phyloP scores from a whole-genome alignment of 2,888 invertebrate species.

The Euproctis similis region DNA sequence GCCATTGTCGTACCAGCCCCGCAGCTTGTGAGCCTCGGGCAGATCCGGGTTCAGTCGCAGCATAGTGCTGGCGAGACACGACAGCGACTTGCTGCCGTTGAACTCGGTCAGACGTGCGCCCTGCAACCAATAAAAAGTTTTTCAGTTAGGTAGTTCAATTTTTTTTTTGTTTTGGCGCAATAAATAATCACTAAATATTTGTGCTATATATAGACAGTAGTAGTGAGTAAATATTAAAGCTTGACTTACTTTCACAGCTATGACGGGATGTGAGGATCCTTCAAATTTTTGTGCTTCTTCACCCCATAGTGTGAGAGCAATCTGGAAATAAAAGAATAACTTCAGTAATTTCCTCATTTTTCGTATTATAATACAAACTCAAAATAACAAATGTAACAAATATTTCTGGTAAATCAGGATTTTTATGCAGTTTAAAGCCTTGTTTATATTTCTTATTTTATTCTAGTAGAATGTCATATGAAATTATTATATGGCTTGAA shows the following conservation, averaged over 20 bases:
- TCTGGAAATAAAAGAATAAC: conserved; percentile 53
- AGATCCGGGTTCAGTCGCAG: conserved; percentile 92
- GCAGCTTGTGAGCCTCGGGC: conserved; percentile 87
- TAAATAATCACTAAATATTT: no score
- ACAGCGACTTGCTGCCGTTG: conserved; percentile 85
- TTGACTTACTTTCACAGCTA: conserved; percentile 82
- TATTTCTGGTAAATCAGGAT: no score
- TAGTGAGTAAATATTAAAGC: no score
- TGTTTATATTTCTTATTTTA: no score
- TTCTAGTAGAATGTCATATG: no score
- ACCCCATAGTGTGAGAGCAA: conserved; percentile 94
- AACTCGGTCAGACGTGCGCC: conserved; percentile 91
- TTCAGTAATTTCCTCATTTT: no score
- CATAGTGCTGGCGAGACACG: conserved; percentile 75
- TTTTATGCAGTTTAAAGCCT: no score
- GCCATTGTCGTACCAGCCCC: conserved; percentile 93
- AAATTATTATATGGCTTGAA: no score
- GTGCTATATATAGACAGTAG: no score
- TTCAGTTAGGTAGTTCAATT: background rate
- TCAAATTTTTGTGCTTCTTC: conserved; percentile 90
- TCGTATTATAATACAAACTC: no score
- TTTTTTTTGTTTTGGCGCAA: background rate
- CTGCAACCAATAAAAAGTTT: conserved; percentile 24
- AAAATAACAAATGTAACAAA: no score
- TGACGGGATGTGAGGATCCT: conserved; percentile 83